Base-by-base conservation (phyloP, 2,888 invertebrate species). In the Formica aserva region DNA sequence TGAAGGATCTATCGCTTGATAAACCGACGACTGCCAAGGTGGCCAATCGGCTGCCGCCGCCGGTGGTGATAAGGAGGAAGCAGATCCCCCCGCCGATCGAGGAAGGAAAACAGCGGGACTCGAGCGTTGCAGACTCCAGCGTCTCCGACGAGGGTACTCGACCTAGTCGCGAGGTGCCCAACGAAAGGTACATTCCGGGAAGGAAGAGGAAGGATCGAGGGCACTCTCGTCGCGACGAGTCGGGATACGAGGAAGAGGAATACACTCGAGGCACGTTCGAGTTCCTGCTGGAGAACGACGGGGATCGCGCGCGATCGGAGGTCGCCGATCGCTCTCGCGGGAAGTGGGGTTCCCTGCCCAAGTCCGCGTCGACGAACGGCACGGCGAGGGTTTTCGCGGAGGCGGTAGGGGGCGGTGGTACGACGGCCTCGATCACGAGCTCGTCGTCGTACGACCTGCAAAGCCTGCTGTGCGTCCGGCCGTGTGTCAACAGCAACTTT, bases 61-160 rank as follows among this genome's bases (percentile, higher is more conserved):
- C 94, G 74, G 94, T 94, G 81, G 91, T 94, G 62, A 94, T 94
- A 81, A 91, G 94, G 32, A 91, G 94, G 45, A 94, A 94, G 82
- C 92, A 92, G 48, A 93, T 94, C 29, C 84, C 88, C 55, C 85
- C 88, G 5, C 26, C 88, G 9, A 69, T 45, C 74, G 72, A 86
- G 66, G 74, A 71, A 8, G 52, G 2, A 66, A 80, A 86, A 72
- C 87, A 83, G 82, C 92, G 87, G 81, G 89, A 89, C 62, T 92
- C 90, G 74, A 92, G 92, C 38, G 84, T 89, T 41, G 91, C 91
- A 71, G 91, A 89, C 11, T 89, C 84, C 76, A 90, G 90, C 72
- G 38, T 89, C 35, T 89, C 91, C 69, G 90, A 90, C 85, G 90
- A 91, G 87, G 87, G 89, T 67, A 65, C 84, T 82, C 85, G 87